These are phyloP conservation scores for Drosophila quinaria DNA, from an alignment of 2,888 invertebrate species.

Conservation along the genomic window DNA sequence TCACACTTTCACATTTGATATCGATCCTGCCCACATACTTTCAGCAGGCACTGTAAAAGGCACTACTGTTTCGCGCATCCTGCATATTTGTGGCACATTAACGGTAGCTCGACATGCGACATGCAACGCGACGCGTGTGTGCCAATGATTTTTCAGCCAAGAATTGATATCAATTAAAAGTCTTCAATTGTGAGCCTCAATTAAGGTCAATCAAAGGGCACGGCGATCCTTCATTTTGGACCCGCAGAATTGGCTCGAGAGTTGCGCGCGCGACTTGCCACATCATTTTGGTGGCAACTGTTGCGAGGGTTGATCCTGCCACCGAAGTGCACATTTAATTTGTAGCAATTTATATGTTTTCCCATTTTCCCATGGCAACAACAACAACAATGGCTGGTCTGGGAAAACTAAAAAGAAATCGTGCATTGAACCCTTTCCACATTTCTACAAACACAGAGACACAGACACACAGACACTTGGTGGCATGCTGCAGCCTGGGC, in stretches of 20 bases:
- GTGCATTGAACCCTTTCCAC: conserved; percentile 77
- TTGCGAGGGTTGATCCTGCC: conserved; percentile 61
- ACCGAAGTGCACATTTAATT: conserved; percentile 26
- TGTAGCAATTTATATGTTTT: conserved; percentile 41
- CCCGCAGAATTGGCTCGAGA: conserved; percentile 67
- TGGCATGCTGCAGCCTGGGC: conserved; percentile 19
- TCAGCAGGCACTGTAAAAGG: conserved; percentile 17
- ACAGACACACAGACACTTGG: conserved; percentile 16
- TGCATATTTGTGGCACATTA: conserved; percentile 59
- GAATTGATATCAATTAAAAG: conserved; percentile 41
- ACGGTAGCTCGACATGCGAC: conserved; percentile 31
- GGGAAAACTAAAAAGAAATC: conserved; percentile 64
- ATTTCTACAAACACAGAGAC: conserved; percentile 28
- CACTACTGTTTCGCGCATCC: conserved; percentile 46
- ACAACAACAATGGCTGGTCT: conserved; percentile 11
- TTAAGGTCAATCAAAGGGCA: conserved; percentile 68
- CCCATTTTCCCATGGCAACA: conserved; percentile 69
- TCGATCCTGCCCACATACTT: conserved; percentile 73
- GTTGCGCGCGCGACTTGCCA: conserved; percentile 32
- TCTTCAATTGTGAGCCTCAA: conserved; percentile 55
- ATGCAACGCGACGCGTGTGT: conserved; percentile 61
- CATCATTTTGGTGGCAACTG: conserved; percentile 50
- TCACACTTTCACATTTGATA: conserved; percentile 22
- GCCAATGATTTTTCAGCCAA: conserved; percentile 48
- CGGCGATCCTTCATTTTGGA: conserved; percentile 51